Base-by-base conservation (phyloP, 2,113 vertebrate genomes). In the Ancistrus triradiatus region DNA sequence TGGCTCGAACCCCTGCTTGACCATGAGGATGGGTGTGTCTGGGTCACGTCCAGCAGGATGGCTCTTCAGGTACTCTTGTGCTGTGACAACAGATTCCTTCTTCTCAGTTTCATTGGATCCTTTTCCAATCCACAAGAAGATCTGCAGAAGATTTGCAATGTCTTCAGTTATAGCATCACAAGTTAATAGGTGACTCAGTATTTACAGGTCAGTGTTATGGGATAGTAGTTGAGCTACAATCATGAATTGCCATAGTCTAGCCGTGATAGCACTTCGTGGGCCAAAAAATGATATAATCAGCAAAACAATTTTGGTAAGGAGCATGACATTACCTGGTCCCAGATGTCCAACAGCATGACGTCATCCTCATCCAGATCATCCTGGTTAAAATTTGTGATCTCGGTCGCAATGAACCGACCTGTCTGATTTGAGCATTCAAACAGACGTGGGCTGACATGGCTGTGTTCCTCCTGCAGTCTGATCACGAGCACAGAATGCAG, bases 371-470 rank as follows among this genome's bases (percentile, higher is more conserved):
- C 89, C 67, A 94, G 60, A 68, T 93, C 92, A 2, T 91, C 88
- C 69, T 94, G 92, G 47, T 63, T 85, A 59, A 91, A 93, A 75
- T 91, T 84, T 0, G 82, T 28, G 4, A 94, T 87, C 69, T 94
- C 92, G 0, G 87, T 91, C 63, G 91, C 91, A 69, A 85, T 1
- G 42, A 94, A 94, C 6, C 75, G 84, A 24, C 92, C 92, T 0
- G 88, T 92, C 78, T 93, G 72, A 70, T 91, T 94, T 75, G 92
- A 93, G 75, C 92, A 94, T 73, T 93, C 90, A 4, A 92, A 94
- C 61, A 94, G 88, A 4, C 92, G 82, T 1, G 92, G 87, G 0
- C 55, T 1, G 27, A 91, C 59, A 0, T 66, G 78, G 7, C 5
- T 0, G 6, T 33, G 82, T 68, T 90, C 88, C 4, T 91, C 85